Evolutionary conservation across 2,888 invertebrate genomes (phyloP), one percentile per base, ranked within the genome.

Genomic region (Scaptomyza cyrtandrae): DNA sequence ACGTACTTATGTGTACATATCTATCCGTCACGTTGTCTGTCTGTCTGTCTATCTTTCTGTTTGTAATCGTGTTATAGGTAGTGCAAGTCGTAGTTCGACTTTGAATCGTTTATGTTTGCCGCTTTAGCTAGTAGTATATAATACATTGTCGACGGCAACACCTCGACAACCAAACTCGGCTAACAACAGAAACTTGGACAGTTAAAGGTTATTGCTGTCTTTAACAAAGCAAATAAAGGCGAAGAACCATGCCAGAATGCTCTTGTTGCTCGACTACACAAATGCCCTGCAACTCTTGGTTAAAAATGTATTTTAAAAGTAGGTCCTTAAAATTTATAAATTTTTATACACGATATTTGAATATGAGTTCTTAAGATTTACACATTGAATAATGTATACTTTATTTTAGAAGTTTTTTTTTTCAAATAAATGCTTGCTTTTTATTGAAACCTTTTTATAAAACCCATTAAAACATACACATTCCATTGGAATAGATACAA

Each of bases 191-290:
- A 53, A 56, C 73, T 53, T 67, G 73, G 77, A 67, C 73, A 77
- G 77, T 67, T 74, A 58, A 59, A 77, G 73, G 75, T 77, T 75
- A 58, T 50, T 56, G 61, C 57, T 71, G 71, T 56, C 55, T 52
- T 13, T 27, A 52, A 57, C 19, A 54, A 39, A 39, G 29, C 6
- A 27, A 46, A 37, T n/a, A 49, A 29, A n/a, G 10, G 14, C 24
- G 16, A 72, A 57, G 31, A 44, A 27, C 7, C 35, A 55, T 43
- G 16, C 31, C 37, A 39, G 2, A 33, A 24, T 24, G 24, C 24
- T 24, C 24, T 5, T 4, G 29, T 6, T 29, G 29, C 29, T 29
- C 7, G 29, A 29, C 29, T 29, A 24, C 7, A 29, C 6, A 29
- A 6, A 29, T 7, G 29, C 6, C 29, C 29, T 7, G 7, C 7